Percentiles rank a stretch among this genome's conserved stretches.
These are phyloP conservation scores for Punctoribates punctum DNA, from an alignment of 2,888 invertebrate species.

Conservation along the genomic window DNA sequence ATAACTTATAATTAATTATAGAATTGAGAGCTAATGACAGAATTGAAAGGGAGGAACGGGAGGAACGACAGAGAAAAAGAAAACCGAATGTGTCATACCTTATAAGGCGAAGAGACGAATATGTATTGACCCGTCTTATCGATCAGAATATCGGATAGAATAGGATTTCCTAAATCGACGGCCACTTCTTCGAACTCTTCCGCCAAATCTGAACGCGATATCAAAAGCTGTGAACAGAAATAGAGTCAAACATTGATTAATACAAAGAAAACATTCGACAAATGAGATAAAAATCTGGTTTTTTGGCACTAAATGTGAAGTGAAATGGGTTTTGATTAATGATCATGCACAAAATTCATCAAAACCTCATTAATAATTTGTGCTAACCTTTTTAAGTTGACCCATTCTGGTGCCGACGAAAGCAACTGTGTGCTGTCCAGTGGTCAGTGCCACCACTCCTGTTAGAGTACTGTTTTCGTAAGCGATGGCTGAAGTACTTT, in stretches of 20 bases:
- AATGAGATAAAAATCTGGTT: too few relatives aligned
- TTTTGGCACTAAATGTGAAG: too few relatives aligned
- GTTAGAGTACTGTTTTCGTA: conserved; percentile 61
- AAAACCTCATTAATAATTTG: too few relatives aligned
- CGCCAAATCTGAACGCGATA: conserved; percentile 65
- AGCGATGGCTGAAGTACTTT: conserved; percentile 64
- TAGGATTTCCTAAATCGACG: conserved; percentile 69
- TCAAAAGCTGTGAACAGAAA: conserved; percentile 59
- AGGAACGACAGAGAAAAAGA: not conserved
- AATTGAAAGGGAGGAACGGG: not conserved
- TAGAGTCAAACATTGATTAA: not conserved
- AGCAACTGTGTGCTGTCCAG: conserved; percentile 79
- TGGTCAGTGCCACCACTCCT: conserved; percentile 78
- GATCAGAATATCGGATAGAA: conserved; percentile 80
- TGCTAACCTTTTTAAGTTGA: conserved; percentile 44
- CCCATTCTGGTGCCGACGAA: conserved; percentile 88
- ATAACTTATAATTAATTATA: too few relatives aligned
- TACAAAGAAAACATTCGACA: not conserved
- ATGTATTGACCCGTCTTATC: conserved; percentile 77
- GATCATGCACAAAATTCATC: too few relatives aligned
- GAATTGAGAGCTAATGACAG: not conserved
- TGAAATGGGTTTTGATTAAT: too few relatives aligned
- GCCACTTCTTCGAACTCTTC: conserved; percentile 79
- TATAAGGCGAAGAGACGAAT: conserved; percentile 74
- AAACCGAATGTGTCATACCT: conserved; percentile 57